phyloP scores from a whole-genome alignment of 2,888 invertebrate genomes.

The Camponotus fellah region DNA sequence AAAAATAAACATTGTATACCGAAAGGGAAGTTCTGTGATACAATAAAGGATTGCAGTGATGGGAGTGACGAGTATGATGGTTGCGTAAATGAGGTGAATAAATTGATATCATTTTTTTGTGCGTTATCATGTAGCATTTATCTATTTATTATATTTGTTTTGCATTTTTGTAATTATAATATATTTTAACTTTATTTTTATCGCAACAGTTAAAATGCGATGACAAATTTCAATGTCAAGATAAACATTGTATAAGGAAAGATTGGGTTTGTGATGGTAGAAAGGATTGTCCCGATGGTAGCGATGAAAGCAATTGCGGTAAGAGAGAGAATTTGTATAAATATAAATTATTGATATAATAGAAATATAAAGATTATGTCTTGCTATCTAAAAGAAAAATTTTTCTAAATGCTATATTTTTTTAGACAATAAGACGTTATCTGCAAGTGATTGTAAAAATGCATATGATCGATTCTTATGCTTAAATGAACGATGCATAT shows the following conservation, averaged over 20 bases:
- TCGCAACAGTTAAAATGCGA: constrained; percentile 84
- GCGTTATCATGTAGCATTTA: background rate
- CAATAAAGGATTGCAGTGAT: constrained; percentile 84
- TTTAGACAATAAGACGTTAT: constrained; percentile 79
- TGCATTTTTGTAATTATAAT: background rate
- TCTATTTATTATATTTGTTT: background rate
- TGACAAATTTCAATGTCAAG: constrained; percentile 89
- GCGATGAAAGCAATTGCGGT: constrained; percentile 91
- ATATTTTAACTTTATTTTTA: constrained; percentile 28
- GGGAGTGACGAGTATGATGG: constrained; percentile 84
- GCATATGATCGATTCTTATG: constrained; percentile 87
- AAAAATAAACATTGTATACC: constrained; percentile 82
- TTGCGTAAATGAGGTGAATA: constrained; percentile 78
- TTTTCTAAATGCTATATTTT: constrained; percentile 21
- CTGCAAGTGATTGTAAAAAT: constrained; percentile 86
- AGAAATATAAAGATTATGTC: constrained; percentile 13
- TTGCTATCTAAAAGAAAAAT: background rate
- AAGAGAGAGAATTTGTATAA: constrained; percentile 74
- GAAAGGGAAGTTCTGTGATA: constrained; percentile 84
- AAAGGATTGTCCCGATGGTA: constrained; percentile 89
- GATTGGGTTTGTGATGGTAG: constrained; percentile 89
- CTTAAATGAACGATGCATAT: constrained; percentile 87
- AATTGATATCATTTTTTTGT: background rate
- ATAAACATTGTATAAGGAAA: constrained; percentile 90
- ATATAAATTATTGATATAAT: background rate